Evolutionary conservation across 2,888 invertebrate genomes (phyloP), one percentile per base, ranked within the genome.

Genomic region (Morpho helenor): DNA sequence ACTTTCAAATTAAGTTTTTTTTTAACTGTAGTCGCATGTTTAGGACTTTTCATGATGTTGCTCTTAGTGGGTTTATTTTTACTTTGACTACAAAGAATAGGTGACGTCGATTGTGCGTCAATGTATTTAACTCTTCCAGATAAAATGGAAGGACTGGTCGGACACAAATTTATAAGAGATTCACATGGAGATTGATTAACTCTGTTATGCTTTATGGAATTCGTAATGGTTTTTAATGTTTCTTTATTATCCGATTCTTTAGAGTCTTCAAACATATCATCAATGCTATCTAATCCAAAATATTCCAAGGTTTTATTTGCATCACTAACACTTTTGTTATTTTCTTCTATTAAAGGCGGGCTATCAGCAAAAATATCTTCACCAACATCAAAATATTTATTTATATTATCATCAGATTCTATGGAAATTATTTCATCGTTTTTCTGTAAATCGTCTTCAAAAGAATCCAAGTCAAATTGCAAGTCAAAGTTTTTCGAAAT

Each of bases 251-350:
- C 58, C 51, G 60, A 65, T 5, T 39, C 80, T 58, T 82, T 77
- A 41, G 77, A 79, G 68, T 84, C 82, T 39, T 77, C 88, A 72
- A 92, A 88, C 49, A 90, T 87, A 60, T 91, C 91, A 45, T 91
- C 82, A 60, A 92, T 84, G 63, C 84, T 86, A 52, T 86, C 80
- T 47, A 91, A 73, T 55, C 91, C 89, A 43, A 92, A 84, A 70
- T 84, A 82, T 55, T 75, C 77, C 60, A 89, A 69, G 2, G 77
- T 72, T 64, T 80, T 70, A 59, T 76, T 73, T 2, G 74, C 68
- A 58, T 70, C 66, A 43, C 66, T 69, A 55, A 70, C 71, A n/a
- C 65, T 64, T 53, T 67, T 49, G n/a, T 41, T 8, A 16, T 60
- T 53, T 53, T 39, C 10, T 55, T 60, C 47, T 62, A 60, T 72